Percentiles rank a stretch among this genome's conserved stretches.
These are phyloP conservation scores for Chironomus tepperi DNA, from an alignment of 1,140 invertebrate species.

Conservation along the genomic window DNA sequence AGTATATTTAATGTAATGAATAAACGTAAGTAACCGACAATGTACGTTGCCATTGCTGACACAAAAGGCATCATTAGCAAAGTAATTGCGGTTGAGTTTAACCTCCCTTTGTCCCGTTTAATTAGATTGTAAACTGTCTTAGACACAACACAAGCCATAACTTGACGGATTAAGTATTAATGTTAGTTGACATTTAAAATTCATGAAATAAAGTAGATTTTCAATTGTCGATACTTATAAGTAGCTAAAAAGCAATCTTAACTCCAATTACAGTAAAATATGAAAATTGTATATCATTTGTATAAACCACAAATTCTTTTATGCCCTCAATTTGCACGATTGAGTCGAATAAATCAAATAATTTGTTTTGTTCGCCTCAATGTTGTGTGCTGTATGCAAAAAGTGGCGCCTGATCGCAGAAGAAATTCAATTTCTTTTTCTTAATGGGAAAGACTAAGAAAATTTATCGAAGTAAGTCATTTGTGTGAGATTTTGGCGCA, in stretches of 20 bases:
- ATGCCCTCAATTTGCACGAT: not conserved
- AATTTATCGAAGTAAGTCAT: no score
- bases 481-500: no score
- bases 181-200: not conserved
- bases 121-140: not conserved
- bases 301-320: not conserved
- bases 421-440: no score
- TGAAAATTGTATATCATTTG: not conserved
- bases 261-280: not conserved
- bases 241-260: not conserved
- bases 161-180: not conserved
- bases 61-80: slow-evolving; percentile 7
- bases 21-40: no score
- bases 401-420: no score
- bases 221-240: not conserved
- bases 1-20: no score
- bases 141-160: not conserved
- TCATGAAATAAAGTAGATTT: no score
- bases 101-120: slow-evolving; percentile 7
- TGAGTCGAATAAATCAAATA: no score
- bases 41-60: not conserved
- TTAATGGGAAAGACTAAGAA: no score
- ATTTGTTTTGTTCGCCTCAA: no score
- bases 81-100: slow-evolving; percentile 7
- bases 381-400: no score